Percentiles rank a stretch among this genome's conserved stretches.
Evolutionary conservation across 2,113 vertebrate species (phyloP).

Genomic region (Percopsis transmontana): DNA sequence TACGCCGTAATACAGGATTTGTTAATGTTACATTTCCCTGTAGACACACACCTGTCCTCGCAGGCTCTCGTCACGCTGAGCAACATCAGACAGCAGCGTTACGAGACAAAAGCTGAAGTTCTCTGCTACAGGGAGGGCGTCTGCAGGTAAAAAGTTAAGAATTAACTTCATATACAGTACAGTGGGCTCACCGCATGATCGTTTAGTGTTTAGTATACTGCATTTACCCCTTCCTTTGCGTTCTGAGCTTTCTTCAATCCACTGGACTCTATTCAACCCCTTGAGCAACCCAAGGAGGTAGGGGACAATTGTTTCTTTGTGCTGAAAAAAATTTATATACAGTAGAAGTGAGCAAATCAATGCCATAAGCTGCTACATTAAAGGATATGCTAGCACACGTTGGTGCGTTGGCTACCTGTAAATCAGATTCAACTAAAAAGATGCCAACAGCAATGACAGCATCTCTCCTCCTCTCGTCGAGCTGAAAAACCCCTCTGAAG

Average conservation of each 20-base stretch:
- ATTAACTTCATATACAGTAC: background rate
- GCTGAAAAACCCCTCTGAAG: conserved; percentile 92
- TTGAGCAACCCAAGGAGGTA: conserved; percentile 91
- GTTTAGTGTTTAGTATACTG: too few species aligned
- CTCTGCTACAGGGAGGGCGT: conserved; percentile 90
- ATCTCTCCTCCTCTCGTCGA: conserved; percentile 94
- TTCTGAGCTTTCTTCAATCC: conserved; percentile 95
- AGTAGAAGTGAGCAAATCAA: background rate
- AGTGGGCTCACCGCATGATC: background rate
- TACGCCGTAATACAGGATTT: too few species aligned
- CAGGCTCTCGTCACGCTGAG: conserved; percentile 84
- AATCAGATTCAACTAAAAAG: conserved; percentile 93
- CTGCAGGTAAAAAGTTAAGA: conserved; percentile 66
- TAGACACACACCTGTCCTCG: conserved; percentile 82
- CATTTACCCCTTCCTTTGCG: conserved; percentile 86
- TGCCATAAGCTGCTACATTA: background rate
- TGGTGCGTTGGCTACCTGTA: conserved; percentile 81
- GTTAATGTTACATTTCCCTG: background rate
- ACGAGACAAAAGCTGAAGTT: conserved; percentile 95
- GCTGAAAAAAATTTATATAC: conserved; percentile 73
- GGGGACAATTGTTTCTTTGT: conserved; percentile 90
- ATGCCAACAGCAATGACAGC: conserved; percentile 95
- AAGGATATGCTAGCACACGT: background rate
- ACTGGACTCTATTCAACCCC: conserved; percentile 92
- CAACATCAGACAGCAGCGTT: conserved; percentile 90